A percentile compares a stretch with the other conserved stretches of the same genome.
Conservation (phyloP, 2,113 vertebrate species). For the Poeciliopsis prolifica region DNA sequence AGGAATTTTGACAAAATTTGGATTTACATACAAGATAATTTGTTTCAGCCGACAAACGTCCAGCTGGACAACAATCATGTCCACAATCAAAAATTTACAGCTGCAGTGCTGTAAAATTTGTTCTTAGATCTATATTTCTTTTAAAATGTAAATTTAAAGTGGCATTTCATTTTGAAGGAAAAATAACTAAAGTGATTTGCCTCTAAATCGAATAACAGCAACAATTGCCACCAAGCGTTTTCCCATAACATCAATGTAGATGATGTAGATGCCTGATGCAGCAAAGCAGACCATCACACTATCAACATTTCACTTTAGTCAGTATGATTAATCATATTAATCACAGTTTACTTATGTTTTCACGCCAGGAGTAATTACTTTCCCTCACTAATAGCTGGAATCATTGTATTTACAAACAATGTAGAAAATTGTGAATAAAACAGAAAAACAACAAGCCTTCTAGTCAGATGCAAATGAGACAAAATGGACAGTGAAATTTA, state of each 20-base stretch:
- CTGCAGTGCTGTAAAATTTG: too few relatives aligned
- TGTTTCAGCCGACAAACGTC: neutral
- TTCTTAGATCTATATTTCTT: too few relatives aligned
- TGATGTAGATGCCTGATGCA: too few relatives aligned
- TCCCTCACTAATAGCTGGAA: neutral
- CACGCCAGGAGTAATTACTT: neutral
- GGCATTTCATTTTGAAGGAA: too few relatives aligned
- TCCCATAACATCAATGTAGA: too few relatives aligned
- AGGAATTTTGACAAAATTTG: neutral
- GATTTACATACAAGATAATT: slow-evolving; percentile 1
- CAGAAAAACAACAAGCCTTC: neutral
- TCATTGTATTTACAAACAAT: neutral
- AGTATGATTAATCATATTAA: too few relatives aligned
- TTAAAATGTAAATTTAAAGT: too few relatives aligned
- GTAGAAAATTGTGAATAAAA: neutral
- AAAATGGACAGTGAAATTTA: neutral
- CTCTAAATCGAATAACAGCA: too few relatives aligned
- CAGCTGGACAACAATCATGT: neutral
- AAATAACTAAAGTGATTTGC: too few relatives aligned
- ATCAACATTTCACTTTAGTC: too few relatives aligned
- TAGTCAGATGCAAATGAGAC: neutral
- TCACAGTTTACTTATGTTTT: neutral
- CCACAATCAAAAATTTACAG: neutral
- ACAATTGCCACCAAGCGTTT: too few relatives aligned
- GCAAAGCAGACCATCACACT: too few relatives aligned